Conservation (phyloP, 2,888 invertebrate genomes). For the Drosophila infuscata region DNA sequence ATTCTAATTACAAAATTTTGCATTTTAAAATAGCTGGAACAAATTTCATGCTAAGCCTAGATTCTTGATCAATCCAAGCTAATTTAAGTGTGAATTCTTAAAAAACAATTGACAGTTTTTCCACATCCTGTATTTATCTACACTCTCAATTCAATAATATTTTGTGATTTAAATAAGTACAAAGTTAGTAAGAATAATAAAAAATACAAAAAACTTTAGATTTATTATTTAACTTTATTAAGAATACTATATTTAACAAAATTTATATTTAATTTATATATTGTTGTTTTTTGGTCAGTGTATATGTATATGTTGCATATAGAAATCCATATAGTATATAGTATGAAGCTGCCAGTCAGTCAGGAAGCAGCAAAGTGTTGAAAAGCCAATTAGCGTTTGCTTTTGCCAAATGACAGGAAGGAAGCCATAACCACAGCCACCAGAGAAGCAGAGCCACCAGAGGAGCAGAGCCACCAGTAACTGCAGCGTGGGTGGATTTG, state of each 20-base stretch:
- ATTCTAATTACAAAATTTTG: not conserved
- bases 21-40: fast-evolving
- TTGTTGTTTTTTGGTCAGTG: not conserved
- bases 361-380: conserved; percentile 76
- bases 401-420: conserved; percentile 70
- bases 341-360: conserved; percentile 20
- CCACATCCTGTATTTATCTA: fast-evolving
- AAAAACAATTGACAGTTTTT: not conserved
- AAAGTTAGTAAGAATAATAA: not conserved
- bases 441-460: conserved; percentile 2
- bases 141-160: not conserved
- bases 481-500: conserved; percentile 33
- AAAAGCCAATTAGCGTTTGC: conserved; percentile 75
- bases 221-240: not conserved
- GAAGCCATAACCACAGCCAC: conserved; percentile 70
- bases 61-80: not conserved
- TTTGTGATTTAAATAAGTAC: not conserved
- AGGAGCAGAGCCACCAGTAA: not conserved
- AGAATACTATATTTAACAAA: no score
- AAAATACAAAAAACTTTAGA: not conserved
- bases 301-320: conserved; percentile 2
- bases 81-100: not conserved
- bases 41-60: not conserved
- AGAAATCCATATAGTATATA: conserved; percentile 7
- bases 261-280: no score